These are phyloP conservation scores for Dascillus cervinus DNA, from an alignment of 2,888 invertebrate species.

Conservation along the genomic window DNA sequence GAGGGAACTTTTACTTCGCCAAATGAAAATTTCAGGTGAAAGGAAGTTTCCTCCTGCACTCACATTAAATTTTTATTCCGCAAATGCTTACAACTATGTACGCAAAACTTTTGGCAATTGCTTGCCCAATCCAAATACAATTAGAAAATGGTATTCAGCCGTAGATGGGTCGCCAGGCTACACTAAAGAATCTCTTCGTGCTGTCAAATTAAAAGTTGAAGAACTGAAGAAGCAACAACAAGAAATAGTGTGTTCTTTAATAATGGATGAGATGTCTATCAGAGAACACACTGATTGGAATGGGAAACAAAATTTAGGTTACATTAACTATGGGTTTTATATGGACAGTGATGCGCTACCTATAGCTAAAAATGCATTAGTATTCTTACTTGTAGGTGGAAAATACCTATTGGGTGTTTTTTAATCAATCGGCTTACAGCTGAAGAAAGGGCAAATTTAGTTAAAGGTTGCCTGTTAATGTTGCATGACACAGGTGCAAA, in stretches of 20 bases:
- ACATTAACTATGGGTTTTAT: background rate
- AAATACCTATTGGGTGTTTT: conserved; percentile 17
- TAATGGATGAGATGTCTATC: conserved; percentile 8
- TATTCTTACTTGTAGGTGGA: conserved; percentile 7
- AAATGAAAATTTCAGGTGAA: too few relatives aligned
- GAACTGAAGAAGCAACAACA: conserved; percentile 1
- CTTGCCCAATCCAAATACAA: conserved; percentile 18
- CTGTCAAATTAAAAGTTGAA: conserved; percentile 9
- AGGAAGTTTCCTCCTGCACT: too few relatives aligned
- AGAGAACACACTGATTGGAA: too few relatives aligned
- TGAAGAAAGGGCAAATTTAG: conserved; percentile 11
- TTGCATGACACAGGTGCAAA: background rate
- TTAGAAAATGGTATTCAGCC: conserved; percentile 18
- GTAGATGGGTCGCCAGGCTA: conserved; percentile 19
- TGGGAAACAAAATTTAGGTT: too few relatives aligned
- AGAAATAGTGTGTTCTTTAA: too few relatives aligned
- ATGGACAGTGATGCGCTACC: too few relatives aligned
- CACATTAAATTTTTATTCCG: too few relatives aligned
- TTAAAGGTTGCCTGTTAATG: conserved; percentile 8
- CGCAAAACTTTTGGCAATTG: conserved; percentile 18
- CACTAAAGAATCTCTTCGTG: conserved; percentile 14
- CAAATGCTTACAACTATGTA: conserved; percentile 21
- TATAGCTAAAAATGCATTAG: conserved; percentile 2
- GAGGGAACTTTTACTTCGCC: conserved; percentile 1
- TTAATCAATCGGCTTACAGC: conserved; percentile 9